Evolutionary conservation across 2,113 vertebrate genomes (phyloP), one percentile per base, ranked within the genome.

Genomic region (Lagopus leucura): DNA sequence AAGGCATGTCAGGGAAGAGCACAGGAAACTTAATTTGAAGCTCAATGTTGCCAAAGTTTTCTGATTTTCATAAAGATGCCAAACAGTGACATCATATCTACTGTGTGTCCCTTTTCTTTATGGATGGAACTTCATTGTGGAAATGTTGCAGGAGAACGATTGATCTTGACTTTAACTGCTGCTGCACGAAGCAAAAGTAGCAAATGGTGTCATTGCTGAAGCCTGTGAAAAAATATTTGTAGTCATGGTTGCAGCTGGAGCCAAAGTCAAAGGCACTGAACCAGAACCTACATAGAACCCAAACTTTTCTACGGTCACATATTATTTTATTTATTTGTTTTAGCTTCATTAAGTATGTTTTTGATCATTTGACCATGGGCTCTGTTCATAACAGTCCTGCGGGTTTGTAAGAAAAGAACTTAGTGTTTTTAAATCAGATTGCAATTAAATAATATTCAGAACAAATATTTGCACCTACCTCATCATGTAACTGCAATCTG

Each of bases 151-250:
- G 89, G 88, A 90, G 93, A 94, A 88, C 9, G 80, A 97, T 75
- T 97, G 96, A 98, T 97, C 95, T 96, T 94, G 94, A 97, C 91
- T 97, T 97, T 95, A 75, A 95, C 86, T 82, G 93, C 95, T 43
- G 34, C 95, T 94, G 75, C 69, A 89, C 73, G 86, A 95, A 97
- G 96, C 79, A 97, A 97, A 97, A 92, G 96, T 97, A 97, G 97
- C 95, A 97, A 97, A 98, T 97, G 95, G 96, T 96, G 96, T 98
- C 95, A 97, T 94, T 97, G 92, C 94, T 95, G 83, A 97, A 97
- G 81, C 82, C 82, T 95, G 95, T 96, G 86, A 95, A 97, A 97
- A 94, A 97, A 96, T 97, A 97, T 98, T 98, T 97, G 81, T 76
- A 96, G 97, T 97, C 96, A 95, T 97, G 95, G 93, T 94, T 97